phyloP scores from a whole-genome alignment of 2,113 vertebrate species.

The Oreotragus oreotragus region DNA sequence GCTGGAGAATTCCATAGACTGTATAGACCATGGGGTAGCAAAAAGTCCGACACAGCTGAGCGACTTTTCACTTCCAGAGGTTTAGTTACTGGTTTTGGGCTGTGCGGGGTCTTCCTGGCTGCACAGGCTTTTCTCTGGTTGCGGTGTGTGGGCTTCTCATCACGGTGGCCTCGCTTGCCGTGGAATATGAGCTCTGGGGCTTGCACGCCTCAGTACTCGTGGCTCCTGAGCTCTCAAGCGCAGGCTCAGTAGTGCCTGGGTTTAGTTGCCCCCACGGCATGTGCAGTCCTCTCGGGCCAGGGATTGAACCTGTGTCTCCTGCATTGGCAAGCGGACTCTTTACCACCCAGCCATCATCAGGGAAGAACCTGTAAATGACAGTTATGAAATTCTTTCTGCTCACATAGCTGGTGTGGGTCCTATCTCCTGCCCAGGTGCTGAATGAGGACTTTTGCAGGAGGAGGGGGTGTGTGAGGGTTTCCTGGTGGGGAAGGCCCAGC shows the following conservation, averaged over 20 bases:
- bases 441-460: neutral
- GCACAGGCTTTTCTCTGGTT: fast-evolving
- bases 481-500: neutral
- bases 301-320: neutral
- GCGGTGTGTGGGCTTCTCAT: fast-evolving
- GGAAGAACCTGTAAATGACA: neutral
- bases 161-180: neutral
- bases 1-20: neutral
- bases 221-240: neutral
- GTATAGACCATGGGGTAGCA: neutral
- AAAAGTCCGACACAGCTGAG: neutral
- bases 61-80: neutral
- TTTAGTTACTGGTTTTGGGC: neutral
- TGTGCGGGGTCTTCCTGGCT: neutral
- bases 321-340: neutral
- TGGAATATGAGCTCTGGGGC: neutral
- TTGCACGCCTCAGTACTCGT: fast-evolving
- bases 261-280: neutral
- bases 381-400: neutral
- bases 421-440: neutral
- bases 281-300: neutral
- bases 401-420: neutral
- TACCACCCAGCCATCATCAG: neutral
- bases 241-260: neutral
- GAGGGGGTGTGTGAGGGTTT: too few relatives aligned